Conservation (phyloP, 2,797 vertebrate genomes). For the Rhabdomys pumilio region DNA sequence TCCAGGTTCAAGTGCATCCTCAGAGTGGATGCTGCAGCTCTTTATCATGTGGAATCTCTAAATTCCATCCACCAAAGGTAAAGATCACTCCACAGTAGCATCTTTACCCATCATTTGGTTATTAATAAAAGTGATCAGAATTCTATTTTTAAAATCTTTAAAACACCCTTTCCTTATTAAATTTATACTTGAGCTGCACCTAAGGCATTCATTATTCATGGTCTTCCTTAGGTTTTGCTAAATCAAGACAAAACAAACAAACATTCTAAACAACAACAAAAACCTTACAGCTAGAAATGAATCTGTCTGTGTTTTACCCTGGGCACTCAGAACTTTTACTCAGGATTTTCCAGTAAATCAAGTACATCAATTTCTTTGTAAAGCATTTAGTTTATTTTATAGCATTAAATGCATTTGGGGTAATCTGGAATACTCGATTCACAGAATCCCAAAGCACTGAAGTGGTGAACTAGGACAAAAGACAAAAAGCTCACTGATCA, state of each 20-base stretch:
- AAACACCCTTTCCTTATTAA: not conserved
- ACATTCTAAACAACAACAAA: not conserved
- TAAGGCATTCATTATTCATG: not conserved
- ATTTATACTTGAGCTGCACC: conserved; percentile 4
- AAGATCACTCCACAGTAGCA: not conserved
- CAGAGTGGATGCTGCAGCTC: not conserved
- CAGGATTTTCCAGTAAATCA: not conserved
- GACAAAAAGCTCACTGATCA: not conserved
- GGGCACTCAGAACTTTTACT: not conserved
- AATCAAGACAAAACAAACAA: not conserved
- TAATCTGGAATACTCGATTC: not conserved
- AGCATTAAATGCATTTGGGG: not conserved
- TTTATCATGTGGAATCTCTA: not conserved
- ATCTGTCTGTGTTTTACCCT: not conserved
- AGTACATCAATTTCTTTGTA: not conserved
- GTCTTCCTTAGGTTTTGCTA: not conserved
- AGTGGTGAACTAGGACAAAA: not conserved
- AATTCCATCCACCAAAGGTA: not conserved
- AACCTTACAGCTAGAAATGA: not conserved
- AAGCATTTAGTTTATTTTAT: not conserved
- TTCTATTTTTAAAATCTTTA: conserved; percentile 29
- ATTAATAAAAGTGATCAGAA: conserved; percentile 46
- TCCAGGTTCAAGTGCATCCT: not conserved
- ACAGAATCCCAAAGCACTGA: not conserved
- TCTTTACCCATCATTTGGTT: conserved; percentile 5